Evolutionary conservation across 1,140 invertebrate species (phyloP).

Genomic region (Maconellicoccus hirsutus): DNA sequence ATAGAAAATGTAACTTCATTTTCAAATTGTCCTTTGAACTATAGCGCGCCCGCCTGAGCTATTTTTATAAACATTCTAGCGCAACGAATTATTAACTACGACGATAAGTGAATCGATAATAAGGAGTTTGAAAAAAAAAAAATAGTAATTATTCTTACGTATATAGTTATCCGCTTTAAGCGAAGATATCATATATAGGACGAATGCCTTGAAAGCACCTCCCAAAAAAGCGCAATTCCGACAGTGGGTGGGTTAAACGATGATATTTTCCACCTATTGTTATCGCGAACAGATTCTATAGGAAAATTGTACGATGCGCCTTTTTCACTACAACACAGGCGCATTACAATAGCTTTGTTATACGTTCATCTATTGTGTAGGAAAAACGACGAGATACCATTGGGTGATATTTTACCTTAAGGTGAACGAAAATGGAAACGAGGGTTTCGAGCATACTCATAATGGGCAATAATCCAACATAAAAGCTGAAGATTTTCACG

Average conservation of each 20-base stretch:
- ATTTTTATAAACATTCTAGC: no score
- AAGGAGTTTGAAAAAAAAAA: no score
- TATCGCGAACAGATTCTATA: background rate
- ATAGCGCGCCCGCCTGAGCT: background rate
- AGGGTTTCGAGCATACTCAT: no score
- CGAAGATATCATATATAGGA: no score
- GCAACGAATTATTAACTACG: no score
- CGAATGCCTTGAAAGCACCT: background rate
- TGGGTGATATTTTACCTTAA: background rate
- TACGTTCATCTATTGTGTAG: no score
- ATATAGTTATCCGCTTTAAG: no score
- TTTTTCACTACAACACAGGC: background rate
- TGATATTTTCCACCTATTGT: slow-evolving; percentile 2
- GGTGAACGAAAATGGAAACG: no score
- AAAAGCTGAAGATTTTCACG: background rate
- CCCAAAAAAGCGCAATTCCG: background rate
- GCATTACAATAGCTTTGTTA: slow-evolving; percentile 4
- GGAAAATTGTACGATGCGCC: background rate
- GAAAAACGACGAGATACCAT: background rate
- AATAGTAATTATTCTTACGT: no score
- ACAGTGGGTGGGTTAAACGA: background rate
- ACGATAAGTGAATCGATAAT: no score
- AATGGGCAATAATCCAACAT: no score
- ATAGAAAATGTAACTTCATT: background rate
- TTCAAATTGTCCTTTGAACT: background rate